Conservation (phyloP, 2,113 vertebrate species). For the Caranx ignobilis region DNA sequence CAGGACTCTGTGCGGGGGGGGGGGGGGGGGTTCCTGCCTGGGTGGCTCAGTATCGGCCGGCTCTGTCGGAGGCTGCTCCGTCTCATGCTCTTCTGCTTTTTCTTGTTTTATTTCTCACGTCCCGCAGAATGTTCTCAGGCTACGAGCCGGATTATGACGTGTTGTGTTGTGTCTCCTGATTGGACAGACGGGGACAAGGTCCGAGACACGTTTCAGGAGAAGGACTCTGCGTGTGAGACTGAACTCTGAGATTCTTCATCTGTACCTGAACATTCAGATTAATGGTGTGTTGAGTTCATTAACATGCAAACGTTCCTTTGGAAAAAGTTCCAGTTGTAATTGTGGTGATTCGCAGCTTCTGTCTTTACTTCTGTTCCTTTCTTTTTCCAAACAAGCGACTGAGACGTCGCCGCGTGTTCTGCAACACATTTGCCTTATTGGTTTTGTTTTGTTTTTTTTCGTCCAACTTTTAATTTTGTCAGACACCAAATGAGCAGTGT, state of each 20-base stretch:
- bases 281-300: not conserved
- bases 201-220: slow-evolving; percentile 20
- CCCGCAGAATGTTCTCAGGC: slow-evolving; percentile 43
- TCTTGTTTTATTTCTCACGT: slow-evolving; percentile 41
- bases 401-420: not conserved
- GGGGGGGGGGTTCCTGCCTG: slow-evolving; percentile 60
- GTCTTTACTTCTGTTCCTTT: not conserved
- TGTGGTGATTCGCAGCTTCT: not conserved
- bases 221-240: not conserved
- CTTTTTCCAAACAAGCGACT: not conserved
- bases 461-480: not conserved
- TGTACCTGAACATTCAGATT: not conserved
- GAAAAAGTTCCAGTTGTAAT: not conserved
- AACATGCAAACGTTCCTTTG: not conserved
- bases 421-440: slow-evolving; percentile 63
- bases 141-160: slow-evolving; percentile 51
- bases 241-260: not conserved
- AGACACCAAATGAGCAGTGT: slow-evolving; percentile 4
- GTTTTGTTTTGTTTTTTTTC: slow-evolving; percentile 4
- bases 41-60: slow-evolving; percentile 49
- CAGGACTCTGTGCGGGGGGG: slow-evolving; percentile 46
- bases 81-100: slow-evolving; percentile 23
- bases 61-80: slow-evolving; percentile 56
- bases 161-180: slow-evolving; percentile 47
- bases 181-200: not conserved